Evolutionary conservation across 1,140 invertebrate species (phyloP).

Genomic region (Leucophenga varia): DNA sequence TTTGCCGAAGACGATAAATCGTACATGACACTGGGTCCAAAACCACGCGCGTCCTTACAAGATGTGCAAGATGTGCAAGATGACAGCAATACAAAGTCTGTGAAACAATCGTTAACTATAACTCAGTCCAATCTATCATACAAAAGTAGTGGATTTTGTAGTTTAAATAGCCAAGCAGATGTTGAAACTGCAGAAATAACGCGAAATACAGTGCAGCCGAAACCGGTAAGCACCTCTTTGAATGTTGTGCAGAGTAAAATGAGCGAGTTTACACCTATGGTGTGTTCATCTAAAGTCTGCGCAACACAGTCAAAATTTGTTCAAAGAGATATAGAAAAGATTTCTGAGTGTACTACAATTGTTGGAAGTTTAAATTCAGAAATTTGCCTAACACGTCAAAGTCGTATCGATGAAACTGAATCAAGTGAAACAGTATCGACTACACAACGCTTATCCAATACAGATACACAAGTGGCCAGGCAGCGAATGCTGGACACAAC

Average conservation of each 20-base stretch:
- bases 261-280: slow-evolving; percentile 31
- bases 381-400: no score
- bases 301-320: slow-evolving; percentile 7
- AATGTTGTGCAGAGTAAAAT: slow-evolving; percentile 9
- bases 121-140: no score
- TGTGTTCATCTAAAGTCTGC: slow-evolving; percentile 43
- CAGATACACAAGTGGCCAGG: no score
- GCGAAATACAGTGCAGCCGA: background rate
- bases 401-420: no score
- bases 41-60: slow-evolving; percentile 27
- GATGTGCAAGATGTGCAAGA: background rate
- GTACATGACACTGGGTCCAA: slow-evolving; percentile 25
- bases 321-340: slow-evolving; percentile 13
- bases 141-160: slow-evolving; percentile 43
- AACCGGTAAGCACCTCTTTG: background rate
- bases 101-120: background rate
- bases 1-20: background rate
- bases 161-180: no score
- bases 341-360: slow-evolving; percentile 44
- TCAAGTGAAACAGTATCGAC: no score
- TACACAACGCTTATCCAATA: no score
- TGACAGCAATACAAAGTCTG: background rate
- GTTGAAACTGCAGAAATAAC: no score
- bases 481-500: no score
- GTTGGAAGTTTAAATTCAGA: slow-evolving; percentile 1